These are phyloP conservation scores for Coranthus polyacanthus DNA, from an alignment of 2,797 vertebrate genomes.

Conservation along the genomic window DNA sequence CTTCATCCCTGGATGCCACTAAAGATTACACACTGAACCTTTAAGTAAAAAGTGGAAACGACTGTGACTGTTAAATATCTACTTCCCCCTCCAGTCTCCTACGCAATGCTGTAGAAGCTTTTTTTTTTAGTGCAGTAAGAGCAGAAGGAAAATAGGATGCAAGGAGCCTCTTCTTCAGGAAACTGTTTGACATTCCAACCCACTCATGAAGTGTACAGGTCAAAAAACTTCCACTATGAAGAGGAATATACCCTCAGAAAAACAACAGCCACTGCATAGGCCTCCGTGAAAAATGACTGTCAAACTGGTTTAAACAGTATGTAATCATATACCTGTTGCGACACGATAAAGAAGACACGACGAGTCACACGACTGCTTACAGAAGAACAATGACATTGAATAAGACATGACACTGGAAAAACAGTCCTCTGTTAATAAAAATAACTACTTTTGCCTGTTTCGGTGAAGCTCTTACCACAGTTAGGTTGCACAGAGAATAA, in stretches of 20 bases:
- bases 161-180: constrained; percentile 40
- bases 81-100: constrained; percentile 34
- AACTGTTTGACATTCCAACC: constrained; percentile 56
- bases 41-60: constrained; percentile 24
- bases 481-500: background rate
- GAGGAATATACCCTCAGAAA: constrained; percentile 19
- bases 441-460: background rate
- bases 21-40: background rate
- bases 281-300: background rate
- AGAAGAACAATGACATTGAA: background rate
- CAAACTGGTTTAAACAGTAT: constrained; percentile 1
- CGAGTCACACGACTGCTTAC: background rate
- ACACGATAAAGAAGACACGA: too few relatives aligned
- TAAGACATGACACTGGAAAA: background rate
- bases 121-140: constrained; percentile 37
- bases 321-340: background rate
- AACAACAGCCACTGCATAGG: constrained; percentile 1
- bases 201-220: constrained; percentile 33
- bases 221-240: constrained; percentile 21
- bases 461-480: background rate
- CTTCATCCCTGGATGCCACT: too few relatives aligned
- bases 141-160: constrained; percentile 29
- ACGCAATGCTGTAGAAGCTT: constrained; percentile 6
- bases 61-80: constrained; percentile 63
- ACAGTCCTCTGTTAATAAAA: background rate